These are phyloP conservation scores for Ochropacha duplaris DNA, from an alignment of 2,888 invertebrate genomes.

Conservation along the genomic window DNA sequence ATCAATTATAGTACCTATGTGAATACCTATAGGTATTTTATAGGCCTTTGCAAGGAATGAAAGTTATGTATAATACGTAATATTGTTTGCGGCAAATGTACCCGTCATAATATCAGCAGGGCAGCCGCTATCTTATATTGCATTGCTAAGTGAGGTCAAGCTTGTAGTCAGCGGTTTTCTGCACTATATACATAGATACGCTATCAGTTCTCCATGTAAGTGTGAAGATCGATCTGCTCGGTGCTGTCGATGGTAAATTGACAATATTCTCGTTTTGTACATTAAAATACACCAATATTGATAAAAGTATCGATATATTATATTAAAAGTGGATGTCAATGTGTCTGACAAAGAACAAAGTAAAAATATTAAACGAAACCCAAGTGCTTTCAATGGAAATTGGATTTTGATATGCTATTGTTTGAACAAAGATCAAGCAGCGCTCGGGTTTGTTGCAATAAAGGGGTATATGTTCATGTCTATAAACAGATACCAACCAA, in stretches of 20 bases:
- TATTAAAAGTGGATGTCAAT: neutral
- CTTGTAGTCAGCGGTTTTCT: too few relatives aligned
- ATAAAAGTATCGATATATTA: neutral
- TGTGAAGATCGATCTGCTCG: too few relatives aligned
- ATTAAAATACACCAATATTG: neutral
- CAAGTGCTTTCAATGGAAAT: constrained; percentile 36
- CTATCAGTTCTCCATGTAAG: too few relatives aligned
- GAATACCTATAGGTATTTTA: too few relatives aligned
- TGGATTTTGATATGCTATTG: constrained; percentile 37
- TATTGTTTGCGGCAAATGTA: too few relatives aligned
- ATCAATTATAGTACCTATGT: too few relatives aligned
- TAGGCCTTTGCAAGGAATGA: too few relatives aligned
- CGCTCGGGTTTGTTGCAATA: neutral
- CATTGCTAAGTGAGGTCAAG: neutral
- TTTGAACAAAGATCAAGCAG: constrained; percentile 9
- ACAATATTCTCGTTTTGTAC: too few relatives aligned
- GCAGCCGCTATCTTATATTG: too few relatives aligned
- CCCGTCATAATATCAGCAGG: too few relatives aligned
- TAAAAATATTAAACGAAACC: constrained; percentile 28
- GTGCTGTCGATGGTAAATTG: neutral
- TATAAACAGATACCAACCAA: neutral
- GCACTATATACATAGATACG: too few relatives aligned
- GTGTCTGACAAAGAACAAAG: constrained; percentile 9
- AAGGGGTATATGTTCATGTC: neutral
- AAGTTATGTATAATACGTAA: too few relatives aligned